phyloP scores from a whole-genome alignment of 2,888 invertebrate genomes.

The Eupeodes luniger region DNA sequence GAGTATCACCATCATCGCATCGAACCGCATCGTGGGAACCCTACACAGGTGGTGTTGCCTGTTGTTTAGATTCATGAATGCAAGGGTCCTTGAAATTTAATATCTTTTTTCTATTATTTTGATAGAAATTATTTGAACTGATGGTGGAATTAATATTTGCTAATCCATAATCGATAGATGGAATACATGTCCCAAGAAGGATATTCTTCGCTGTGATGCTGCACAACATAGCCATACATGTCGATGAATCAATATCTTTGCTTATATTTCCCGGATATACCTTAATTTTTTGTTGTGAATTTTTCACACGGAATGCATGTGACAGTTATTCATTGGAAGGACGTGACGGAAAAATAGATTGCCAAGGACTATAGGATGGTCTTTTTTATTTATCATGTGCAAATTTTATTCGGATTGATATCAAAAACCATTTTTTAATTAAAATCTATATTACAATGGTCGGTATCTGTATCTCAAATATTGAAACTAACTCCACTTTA shows the following conservation, averaged over 20 bases:
- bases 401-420: not conserved
- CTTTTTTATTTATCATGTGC: not conserved
- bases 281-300: not conserved
- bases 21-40: conserved; percentile 57
- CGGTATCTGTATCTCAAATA: too few relatives aligned
- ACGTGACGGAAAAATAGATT: conserved; percentile 31
- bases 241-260: conserved; percentile 40
- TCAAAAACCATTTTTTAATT: not conserved
- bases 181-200: conserved; percentile 52
- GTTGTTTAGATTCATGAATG: too few relatives aligned
- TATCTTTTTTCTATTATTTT: conserved; percentile 50
- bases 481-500: too few relatives aligned
- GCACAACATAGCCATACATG: conserved; percentile 34
- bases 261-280: conserved; percentile 28
- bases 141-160: conserved; percentile 60
- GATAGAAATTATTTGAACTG: conserved; percentile 49
- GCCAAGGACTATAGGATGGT: not conserved
- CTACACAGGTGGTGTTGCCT: conserved; percentile 56
- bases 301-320: conserved; percentile 40
- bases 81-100: conserved; percentile 64
- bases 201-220: not conserved
- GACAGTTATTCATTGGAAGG: conserved; percentile 37
- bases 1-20: conserved; percentile 3
- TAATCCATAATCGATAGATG: conserved; percentile 72
- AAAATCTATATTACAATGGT: too few relatives aligned